Evolutionary conservation across 2,797 vertebrate genomes (phyloP), one percentile per base, ranked within the genome.

Genomic region (Fistularia commersonii): DNA sequence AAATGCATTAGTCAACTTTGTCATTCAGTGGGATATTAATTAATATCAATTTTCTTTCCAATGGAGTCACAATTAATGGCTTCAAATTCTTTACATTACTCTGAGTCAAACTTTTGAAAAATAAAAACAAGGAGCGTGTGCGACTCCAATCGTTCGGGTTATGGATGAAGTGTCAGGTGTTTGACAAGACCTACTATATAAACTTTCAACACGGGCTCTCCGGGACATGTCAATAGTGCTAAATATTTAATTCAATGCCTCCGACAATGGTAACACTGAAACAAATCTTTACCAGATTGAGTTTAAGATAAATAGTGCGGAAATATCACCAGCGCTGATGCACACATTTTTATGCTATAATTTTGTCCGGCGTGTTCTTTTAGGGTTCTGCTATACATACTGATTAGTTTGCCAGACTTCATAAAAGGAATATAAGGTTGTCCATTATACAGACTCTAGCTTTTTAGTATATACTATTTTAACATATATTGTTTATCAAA

Each of bases 221-320:
- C 43, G 62, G 61, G 57, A 82, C 71, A 81, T 77, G 69, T 84
- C 85, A 51, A 85, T 85, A 81, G 53, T 70, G 68, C 66, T 89
- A 86, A 89, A 91, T 89, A 90, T 88, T 90, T 88, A 84, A 90
- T 89, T 77, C 61, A 59, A 46, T 81, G 67, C 79, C 75, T 79
- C 84, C 61, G 79, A 88, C 81, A 87, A 83, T 71, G 80, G n/a
- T n/a, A n/a, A 10, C 72, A 63, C 75, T 81, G 81, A 84, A 86
- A 87, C 76, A 77, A 86, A 88, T 84, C 82, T 82, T 74, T 77
- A 81, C 49, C 61, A 69, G 77, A 78, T 84, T 72, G 74, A 74
- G 81, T 82, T 86, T 51, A 31, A 81, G 79, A 88, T 86, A 87
- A 85, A 87, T 69, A 65, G 66, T 61, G 69, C 54, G 57, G 57